Percentiles rank a stretch among this genome's conserved stretches.
Conservation (phyloP, 2,113 vertebrate genomes). For the Coturnix japonica region DNA sequence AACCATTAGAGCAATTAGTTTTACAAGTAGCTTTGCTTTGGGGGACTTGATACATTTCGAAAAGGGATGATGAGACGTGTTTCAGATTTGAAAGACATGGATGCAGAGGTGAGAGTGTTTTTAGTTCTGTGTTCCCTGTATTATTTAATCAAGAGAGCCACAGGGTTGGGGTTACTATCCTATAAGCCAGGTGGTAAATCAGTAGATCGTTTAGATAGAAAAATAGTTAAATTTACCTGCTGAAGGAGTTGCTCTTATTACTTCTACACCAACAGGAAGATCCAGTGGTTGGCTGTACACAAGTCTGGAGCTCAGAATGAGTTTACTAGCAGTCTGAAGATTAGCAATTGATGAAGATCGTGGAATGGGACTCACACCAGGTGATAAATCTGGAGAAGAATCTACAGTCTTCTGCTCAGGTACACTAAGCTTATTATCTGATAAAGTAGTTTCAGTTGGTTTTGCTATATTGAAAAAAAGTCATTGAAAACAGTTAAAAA, state of each 20-base stretch:
- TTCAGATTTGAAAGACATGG: background rate
- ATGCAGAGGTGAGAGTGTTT: background rate
- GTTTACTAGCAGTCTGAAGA: conserved; percentile 96
- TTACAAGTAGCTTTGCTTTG: background rate
- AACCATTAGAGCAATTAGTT: background rate
- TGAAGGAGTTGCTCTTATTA: conserved; percentile 94
- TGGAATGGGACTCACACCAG: conserved; percentile 84
- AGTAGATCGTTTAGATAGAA: background rate
- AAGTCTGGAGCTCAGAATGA: conserved; percentile 94
- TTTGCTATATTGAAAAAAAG: conserved; percentile 71
- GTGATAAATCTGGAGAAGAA: conserved; percentile 89
- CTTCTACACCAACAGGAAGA: conserved; percentile 91
- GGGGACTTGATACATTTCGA: background rate
- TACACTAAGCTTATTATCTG: conserved; percentile 86
- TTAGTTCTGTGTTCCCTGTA: background rate
- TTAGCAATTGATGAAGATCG: conserved; percentile 95
- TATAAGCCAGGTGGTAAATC: background rate
- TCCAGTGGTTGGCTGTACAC: conserved; percentile 92
- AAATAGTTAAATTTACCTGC: conserved; percentile 81
- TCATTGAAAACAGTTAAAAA: background rate
- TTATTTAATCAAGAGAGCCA: background rate
- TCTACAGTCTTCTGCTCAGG: conserved; percentile 81
- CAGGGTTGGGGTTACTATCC: background rate
- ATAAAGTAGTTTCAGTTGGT: conserved; percentile 68
- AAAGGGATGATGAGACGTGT: background rate